These are phyloP conservation scores for Alviniconcha strummeri DNA, from an alignment of 2,888 invertebrate genomes.

Conservation along the genomic window DNA sequence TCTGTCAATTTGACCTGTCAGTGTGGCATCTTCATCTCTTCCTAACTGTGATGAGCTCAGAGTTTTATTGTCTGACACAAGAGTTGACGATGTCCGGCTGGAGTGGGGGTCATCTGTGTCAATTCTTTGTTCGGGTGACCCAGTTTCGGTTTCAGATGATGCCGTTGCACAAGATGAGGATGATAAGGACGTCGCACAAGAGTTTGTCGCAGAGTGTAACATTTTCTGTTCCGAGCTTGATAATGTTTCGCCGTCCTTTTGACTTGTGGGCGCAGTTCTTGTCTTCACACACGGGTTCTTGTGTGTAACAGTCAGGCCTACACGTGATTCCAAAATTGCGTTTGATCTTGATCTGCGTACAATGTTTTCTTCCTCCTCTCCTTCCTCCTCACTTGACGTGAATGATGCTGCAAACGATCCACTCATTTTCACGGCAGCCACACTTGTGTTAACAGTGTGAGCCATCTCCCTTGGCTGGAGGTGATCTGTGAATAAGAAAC, in stretches of 20 bases:
- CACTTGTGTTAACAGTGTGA: conserved; percentile 34
- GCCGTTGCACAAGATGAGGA: background rate
- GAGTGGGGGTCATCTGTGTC: background rate
- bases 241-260: background rate
- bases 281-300: background rate
- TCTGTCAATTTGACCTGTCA: background rate
- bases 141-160: background rate
- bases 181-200: conserved; percentile 9
- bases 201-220: background rate
- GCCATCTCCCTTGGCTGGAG: background rate
- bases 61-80: no score
- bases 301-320: no score
- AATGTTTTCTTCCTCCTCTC: conserved; percentile 19
- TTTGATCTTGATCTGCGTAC: conserved; percentile 6
- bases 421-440: conserved; percentile 42
- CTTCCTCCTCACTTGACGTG: conserved; percentile 29
- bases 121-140: background rate
- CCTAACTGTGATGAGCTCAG: no score
- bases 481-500: no score
- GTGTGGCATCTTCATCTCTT: background rate
- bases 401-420: conserved; percentile 29
- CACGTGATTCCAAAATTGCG: background rate
- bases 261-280: background rate
- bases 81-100: no score
- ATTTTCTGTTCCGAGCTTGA: background rate